Base-by-base conservation (phyloP, 2,797 vertebrate genomes). In the Gobio occitaniae region DNA sequence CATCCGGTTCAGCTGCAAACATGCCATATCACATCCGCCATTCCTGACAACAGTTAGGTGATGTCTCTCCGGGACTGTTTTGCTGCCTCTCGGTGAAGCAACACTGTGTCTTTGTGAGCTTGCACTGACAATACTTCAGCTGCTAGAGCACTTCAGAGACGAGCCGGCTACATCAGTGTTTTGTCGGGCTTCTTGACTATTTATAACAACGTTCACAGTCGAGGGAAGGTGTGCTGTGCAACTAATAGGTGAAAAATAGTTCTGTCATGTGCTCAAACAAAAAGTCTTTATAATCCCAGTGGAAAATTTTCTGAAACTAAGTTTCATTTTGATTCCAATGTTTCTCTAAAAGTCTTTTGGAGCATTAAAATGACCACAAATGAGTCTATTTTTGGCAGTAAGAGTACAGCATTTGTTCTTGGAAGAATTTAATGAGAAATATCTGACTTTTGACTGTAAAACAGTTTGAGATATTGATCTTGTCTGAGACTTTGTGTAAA, bases 131-230 rank as follows among this genome's bases (percentile, higher is more conserved):
- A 72, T 61, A 61, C 17, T 32, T 32, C 38, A 17, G 54, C 80
- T n/a, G n/a, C 52, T 29, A 12, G 11, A 82, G 25, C 68, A 82
- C 44, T 66, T 66, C 61, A 66, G 59, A 79, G 44, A 65, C 2
- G 3, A 21, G 11, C 41, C 17, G 29, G 13, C 48, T 80, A 21
- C 54, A 71, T 48, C 70, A 8, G 41, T 50, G 21, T 74, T 48
- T 82, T 82, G 56, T 82, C 38, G 25, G 29, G 80, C 44, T 74
- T 21, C 80, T 59, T 74, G 69, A 82, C 56, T 63, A 74, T 82
- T 74, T 82, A 74, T 82, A 82, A 50, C 69, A 63, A 7, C 2
- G 7, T 32, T 63, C 69, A 74, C 80, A 74, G 41, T 50, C 69
- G 13, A 41, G 66, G 52, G 25, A 61, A 32, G 25, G 52, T 36